Evolutionary conservation across 1,140 invertebrate genomes (phyloP), one percentile per base, ranked within the genome.

Genomic region (Aleiodes sp.): DNA sequence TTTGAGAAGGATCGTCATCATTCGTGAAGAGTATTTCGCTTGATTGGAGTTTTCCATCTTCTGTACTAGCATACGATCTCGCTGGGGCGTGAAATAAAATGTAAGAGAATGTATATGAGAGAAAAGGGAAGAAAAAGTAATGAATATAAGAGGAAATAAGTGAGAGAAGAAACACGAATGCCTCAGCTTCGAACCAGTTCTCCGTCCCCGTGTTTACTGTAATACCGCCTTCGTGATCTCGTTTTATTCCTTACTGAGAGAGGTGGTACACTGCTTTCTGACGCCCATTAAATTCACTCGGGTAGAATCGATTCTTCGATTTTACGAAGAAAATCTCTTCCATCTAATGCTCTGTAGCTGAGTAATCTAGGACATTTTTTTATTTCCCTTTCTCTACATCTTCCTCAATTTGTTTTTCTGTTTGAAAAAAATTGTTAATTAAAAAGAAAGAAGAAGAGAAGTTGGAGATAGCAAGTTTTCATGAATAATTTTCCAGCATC

Each of bases 401-500:
- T n/a, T n/a, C n/a, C n/a, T n/a, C n/a, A n/a, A n/a, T n/a, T n/a
- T n/a, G n/a, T n/a, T n/a, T n/a, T n/a, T n/a, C n/a, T n/a, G n/a
- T n/a, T n/a, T n/a, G n/a, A n/a, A n/a, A n/a, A n/a, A n/a, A n/a
- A n/a, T n/a, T n/a, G n/a, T 21, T 9, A 21, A 9, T 4, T 6
- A 3, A 24, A 52, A 52, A 1, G 6, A 24, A 9, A 52, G 16
- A 52, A 24, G 16, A 21, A 6, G 21, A 19, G 16, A 52, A 1
- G 8, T 52, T 16, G 14, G 41, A 21, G 46, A 24, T 52, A 52
- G 19, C 16, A 24, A 59, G 68, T 72, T 73, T 73, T 72, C 70
- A 41, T 71, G 73, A 76, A 80, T 78, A 81, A 81, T 81, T 80
- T 74, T 71, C 64, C 70, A 61, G 70, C 65, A 73, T 77, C 64